A percentile compares a stretch with the other conserved stretches of the same genome.
phyloP scores from a whole-genome alignment of 2,797 vertebrate species.

The Emys orbicularis region DNA sequence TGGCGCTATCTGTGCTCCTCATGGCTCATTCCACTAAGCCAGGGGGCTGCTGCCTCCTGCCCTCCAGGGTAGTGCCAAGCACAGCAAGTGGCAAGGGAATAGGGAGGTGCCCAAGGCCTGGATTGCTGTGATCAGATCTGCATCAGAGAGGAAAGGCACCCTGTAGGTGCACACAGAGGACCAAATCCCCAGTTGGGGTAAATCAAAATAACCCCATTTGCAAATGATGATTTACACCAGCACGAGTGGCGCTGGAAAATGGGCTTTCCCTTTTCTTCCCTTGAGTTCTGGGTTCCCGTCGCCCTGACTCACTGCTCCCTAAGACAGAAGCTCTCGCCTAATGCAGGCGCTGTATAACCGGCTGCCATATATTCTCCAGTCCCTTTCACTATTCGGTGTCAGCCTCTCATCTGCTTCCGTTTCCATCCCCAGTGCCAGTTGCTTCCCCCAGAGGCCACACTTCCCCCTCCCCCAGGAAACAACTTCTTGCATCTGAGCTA shows the following conservation, averaged over 20 bases:
- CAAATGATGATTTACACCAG: background rate
- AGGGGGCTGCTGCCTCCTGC: background rate
- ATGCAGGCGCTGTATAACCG: too few species aligned
- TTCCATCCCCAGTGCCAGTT: too few species aligned
- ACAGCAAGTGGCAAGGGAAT: background rate
- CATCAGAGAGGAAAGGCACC: too few species aligned
- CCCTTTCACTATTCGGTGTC: background rate
- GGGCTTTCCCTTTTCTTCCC: background rate
- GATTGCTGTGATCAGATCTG: background rate
- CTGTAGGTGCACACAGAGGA: background rate
- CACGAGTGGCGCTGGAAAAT: background rate
- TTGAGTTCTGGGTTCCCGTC: background rate
- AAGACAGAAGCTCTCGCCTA: background rate
- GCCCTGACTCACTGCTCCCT: too few species aligned
- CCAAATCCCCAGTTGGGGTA: background rate
- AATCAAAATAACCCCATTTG: background rate
- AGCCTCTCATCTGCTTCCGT: background rate
- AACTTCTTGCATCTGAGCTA: background rate
- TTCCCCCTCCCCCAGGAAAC: background rate
- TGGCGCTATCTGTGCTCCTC: too few species aligned
- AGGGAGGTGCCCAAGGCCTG: background rate
- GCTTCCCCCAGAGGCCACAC: too few species aligned
- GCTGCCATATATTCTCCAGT: background rate
- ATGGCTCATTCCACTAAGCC: background rate
- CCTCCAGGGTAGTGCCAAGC: background rate